Percentiles rank a stretch among this genome's conserved stretches.
Conservation (phyloP, 2,113 vertebrate species). For the Turdus rufiventris region DNA sequence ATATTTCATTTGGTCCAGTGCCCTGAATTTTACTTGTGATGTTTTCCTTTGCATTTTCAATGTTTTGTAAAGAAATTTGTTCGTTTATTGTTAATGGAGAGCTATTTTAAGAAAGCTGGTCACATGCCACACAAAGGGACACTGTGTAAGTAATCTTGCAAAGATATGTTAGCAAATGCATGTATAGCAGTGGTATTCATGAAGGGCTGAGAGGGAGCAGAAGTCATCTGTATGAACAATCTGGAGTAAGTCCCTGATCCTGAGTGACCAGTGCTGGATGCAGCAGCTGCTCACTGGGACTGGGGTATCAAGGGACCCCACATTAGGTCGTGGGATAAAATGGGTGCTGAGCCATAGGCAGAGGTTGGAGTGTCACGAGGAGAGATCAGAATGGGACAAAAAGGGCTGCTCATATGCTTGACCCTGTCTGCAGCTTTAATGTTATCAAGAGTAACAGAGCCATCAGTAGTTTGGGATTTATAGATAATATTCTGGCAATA, state of each 20-base stretch:
- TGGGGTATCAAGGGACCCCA: accelerated
- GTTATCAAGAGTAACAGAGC: neutral
- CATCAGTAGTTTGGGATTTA: neutral
- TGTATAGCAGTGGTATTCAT: neutral
- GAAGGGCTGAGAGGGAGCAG: neutral
- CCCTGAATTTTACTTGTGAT: neutral
- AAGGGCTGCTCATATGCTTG: neutral
- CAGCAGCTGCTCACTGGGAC: neutral
- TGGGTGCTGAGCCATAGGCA: neutral
- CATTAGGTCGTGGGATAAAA: neutral
- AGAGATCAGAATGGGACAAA: neutral
- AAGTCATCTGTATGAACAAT: neutral
- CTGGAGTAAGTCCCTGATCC: neutral
- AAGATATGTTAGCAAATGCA: neutral
- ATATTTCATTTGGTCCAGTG: neutral
- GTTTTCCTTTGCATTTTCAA: neutral
- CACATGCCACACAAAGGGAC: neutral
- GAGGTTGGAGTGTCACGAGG: neutral
- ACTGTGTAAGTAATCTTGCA: neutral
- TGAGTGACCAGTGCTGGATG: neutral
- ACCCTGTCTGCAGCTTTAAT: neutral
- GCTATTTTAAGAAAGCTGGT: neutral
- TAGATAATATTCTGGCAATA: too few species aligned
- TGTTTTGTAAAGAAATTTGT: neutral
- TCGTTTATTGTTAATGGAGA: neutral